These are phyloP conservation scores for Lycocerus yunnanus DNA, from an alignment of 2,888 invertebrate genomes.

Conservation along the genomic window DNA sequence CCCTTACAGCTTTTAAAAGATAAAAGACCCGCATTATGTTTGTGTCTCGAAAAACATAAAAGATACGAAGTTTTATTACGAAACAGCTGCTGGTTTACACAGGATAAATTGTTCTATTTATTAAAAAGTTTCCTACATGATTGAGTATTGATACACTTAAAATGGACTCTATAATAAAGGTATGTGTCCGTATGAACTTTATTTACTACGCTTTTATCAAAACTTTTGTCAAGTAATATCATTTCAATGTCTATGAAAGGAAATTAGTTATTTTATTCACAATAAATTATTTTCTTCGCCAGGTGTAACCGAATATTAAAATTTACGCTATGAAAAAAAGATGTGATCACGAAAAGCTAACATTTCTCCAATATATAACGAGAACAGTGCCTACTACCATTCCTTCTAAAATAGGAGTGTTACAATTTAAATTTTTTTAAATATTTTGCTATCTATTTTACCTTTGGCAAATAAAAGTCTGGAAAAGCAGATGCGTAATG, in stretches of 20 bases:
- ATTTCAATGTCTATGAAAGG: background rate
- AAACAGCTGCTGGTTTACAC: constrained; percentile 13
- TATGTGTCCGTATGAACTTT: background rate
- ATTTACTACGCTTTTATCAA: background rate
- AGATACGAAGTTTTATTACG: constrained; percentile 9
- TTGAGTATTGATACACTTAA: constrained; percentile 2
- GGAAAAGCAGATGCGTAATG: no score
- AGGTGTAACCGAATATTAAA: background rate
- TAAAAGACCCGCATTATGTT: constrained; percentile 15
- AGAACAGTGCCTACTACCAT: background rate
- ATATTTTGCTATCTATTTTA: no score
- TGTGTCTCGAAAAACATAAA: constrained; percentile 2
- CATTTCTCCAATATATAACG: background rate
- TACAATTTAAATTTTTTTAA: background rate
- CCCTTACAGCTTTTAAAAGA: constrained; percentile 25
- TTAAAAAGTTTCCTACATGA: constrained; percentile 1
- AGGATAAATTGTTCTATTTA: constrained; percentile 3
- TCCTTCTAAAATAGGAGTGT: background rate
- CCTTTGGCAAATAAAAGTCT: no score
- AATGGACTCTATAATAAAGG: constrained; percentile 1
- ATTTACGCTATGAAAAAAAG: background rate
- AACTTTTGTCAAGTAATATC: background rate
- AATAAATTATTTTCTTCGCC: background rate
- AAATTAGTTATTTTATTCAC: background rate
- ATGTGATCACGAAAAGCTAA: background rate